Evolutionary conservation across 2,888 invertebrate genomes (phyloP).

Genomic region (Acholoe squamosa): DNA sequence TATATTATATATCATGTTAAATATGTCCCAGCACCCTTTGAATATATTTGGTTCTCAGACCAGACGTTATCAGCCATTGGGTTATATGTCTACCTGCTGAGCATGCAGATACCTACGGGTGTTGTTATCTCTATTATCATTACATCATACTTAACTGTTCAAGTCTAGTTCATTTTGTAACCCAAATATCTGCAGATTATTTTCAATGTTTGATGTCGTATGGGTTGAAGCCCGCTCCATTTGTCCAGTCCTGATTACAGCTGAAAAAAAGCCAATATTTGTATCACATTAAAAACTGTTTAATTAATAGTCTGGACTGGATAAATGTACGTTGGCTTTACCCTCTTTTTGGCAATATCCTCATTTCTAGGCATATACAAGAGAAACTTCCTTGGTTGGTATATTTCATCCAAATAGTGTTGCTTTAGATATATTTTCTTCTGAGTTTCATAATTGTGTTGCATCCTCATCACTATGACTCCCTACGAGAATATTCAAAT

Average conservation of each 20-base stretch:
- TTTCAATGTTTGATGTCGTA: slow-evolving; percentile 34
- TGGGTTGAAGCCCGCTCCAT: slow-evolving; percentile 9
- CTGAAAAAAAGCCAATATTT: background rate
- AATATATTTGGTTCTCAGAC: slow-evolving; percentile 41
- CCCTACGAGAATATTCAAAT: background rate
- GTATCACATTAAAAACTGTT: background rate
- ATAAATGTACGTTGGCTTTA: slow-evolving; percentile 57
- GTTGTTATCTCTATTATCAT: background rate
- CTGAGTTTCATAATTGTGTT: slow-evolving; percentile 51
- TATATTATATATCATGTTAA: background rate
- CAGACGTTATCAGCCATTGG: slow-evolving; percentile 11
- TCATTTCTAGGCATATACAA: slow-evolving; percentile 62
- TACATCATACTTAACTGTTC: background rate
- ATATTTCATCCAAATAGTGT: slow-evolving; percentile 61
- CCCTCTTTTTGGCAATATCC: slow-evolving; percentile 57
- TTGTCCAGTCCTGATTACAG: slow-evolving; percentile 43
- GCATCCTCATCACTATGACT: slow-evolving; percentile 25
- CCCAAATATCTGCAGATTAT: background rate
- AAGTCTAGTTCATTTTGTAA: background rate
- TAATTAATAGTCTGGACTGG: slow-evolving; percentile 18
- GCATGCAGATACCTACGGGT: slow-evolving; percentile 17
- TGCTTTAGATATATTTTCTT: slow-evolving; percentile 59
- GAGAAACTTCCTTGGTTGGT: slow-evolving; percentile 59
- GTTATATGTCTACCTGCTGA: slow-evolving; percentile 6
- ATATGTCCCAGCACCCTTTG: slow-evolving; percentile 9